Base-by-base conservation (phyloP, 2,797 vertebrate species). In the Cossypha heuglini region DNA sequence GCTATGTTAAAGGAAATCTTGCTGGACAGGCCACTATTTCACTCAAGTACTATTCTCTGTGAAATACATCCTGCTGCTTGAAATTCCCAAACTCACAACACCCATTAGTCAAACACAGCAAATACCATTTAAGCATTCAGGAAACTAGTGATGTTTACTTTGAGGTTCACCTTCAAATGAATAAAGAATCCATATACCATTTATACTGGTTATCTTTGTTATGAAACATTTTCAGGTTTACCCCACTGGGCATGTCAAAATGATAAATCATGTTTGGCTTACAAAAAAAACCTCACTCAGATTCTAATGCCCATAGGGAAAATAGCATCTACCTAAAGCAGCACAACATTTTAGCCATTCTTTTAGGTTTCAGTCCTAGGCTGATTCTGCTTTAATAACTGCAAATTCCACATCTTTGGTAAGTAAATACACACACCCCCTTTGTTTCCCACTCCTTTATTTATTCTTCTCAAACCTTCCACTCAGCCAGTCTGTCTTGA, bases 171-270 rank as follows among this genome's bases (percentile, higher is more conserved):
- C 69, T 94, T 94, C 83, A 93, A 72, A 76, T 42, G 31, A 87
- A 89, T 61, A 91, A 86, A 77, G 81, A 95, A 94, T 74, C 73
- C 38, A 66, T n/a, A 54, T 74, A 94, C 49, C 57, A 85, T 96
- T 97, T 96, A 88, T 97, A 96, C 91, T 94, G 68, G 84, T 96
- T 97, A 95, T 95, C 94, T 93, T 73, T 96, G 90, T 94, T 97
- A 96, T 79, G 90, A 96, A 98, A 94, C n/a, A 63, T 95, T 97
- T 96, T 96, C 85, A 91, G 89, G 75, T 93, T 97, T 96, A 97
- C 91, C 96, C 96, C 94, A 86, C 76, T 88, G 90, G 94, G 89
- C 86, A 97, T 88, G 86, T 76, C 96, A 94, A 97, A 98, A 97
- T 96, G 85, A 96, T 95, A 97, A 96, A 97, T 97, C 88, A 97